Base-by-base conservation (phyloP, 2,888 invertebrate species). In the Leptogaster cylindrica region DNA sequence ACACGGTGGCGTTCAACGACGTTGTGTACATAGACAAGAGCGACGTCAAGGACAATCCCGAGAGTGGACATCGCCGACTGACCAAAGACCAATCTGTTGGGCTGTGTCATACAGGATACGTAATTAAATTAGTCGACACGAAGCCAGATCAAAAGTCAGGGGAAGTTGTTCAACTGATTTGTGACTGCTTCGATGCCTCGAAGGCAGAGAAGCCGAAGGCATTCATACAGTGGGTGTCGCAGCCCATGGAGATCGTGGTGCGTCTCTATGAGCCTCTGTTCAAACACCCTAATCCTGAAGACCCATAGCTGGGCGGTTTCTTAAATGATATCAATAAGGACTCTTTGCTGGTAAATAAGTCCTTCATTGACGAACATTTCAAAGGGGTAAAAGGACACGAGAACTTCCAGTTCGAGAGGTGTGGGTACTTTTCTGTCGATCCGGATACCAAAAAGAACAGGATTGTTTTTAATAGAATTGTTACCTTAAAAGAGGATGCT, bases 211-310 rank as follows among this genome's bases (percentile, higher is more conserved):
- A 99, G 80, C 99, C 99, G 0, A 98, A 98, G 80, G 98, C 97
- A 0, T 99, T 97, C 81, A 91, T 99, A 73, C 99, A 99, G 78
- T 99, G 99, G 99, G 97, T 99, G 1, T 89, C 95, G 0, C 84
- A 91, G 65, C 97, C 97, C 0, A 75, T 89, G 10, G 78, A 84
- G 52, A 86, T 93, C 70, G 93, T 95, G 84, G 90, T 97, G 63
- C 85, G 97, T 18, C 84, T 97, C 0, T 99, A 98, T 79, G 93
- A 96, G 71, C 84, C 89, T 71, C 80, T 99, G 89, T 96, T 99
- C 79, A 88, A 89, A 73, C 98, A 98, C 80, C 95, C 93, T 81
- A 95, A 95, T 82, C 99, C 99, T 0, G 98, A 99, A 82, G 98
- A 99, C 79, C 77, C 88, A 0, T 86, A 82, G 69, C 93, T 94